Base-by-base conservation (phyloP, 2,888 invertebrate species). In the Magallana nippona region DNA sequence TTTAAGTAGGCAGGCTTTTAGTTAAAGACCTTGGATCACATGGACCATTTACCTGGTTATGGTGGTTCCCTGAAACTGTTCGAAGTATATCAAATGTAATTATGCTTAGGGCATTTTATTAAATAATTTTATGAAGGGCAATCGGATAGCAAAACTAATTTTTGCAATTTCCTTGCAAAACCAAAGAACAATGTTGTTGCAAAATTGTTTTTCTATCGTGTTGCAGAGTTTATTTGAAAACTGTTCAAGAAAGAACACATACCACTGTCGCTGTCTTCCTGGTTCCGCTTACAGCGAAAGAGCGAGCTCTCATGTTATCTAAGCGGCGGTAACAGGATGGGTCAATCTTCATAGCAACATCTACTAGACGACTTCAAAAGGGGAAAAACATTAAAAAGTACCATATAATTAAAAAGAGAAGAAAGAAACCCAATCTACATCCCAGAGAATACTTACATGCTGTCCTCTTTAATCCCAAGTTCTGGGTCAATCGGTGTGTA, bases 281-380 rank as follows among this genome's bases (percentile, higher is more conserved):
- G 8, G 96, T 96, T 0, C 98, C 98, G 78, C 98, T 98, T 2
- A 98, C 98, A 1, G 98, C 96, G 91, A 98, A 95, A 86, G 95
- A 95, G 84, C 95, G 95, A 2, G 94, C 93, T 82, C 91, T 92
- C 91, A 94, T 92, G 83, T 93, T 92, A 22, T 94, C 93, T 62
- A 94, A 88, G 22, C 91, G 84, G 56, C 93, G 85, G 79, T 84
- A 91, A 63, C 87, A 89, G 3, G 86, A 79, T 27, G 84, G 82
- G 63, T 90, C 89, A 57, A 90, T 85, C 27, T 82, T 81, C 10
- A 83, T 84, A 0, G 90, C 89, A 3, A 89, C 84, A 80, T 92
- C 91, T 15, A 90, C 19, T 22, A 85, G 85, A 10, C 81, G 78
- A 11, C 86, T 86, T 44, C 10, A 82, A 81, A 81, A 83, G 10